These are phyloP conservation scores for Atopsyche davidsoni DNA, from an alignment of 1,140 invertebrate genomes.

Conservation along the genomic window DNA sequence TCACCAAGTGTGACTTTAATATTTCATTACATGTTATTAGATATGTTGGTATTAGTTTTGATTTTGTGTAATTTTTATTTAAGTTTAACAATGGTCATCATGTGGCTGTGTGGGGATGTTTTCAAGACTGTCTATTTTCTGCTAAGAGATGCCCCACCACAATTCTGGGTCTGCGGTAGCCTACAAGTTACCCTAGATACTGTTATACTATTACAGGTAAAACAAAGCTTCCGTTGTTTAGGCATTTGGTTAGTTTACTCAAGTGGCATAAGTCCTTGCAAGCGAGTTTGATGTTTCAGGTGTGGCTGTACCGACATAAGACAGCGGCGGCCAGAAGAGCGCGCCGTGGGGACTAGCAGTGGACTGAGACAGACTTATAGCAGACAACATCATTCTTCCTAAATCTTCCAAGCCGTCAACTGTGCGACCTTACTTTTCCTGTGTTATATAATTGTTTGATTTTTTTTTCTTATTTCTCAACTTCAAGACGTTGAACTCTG, in stretches of 20 bases:
- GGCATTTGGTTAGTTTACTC: background rate
- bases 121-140: constrained; percentile 98
- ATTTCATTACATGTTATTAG: constrained; percentile 11
- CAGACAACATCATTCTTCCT: constrained; percentile 31
- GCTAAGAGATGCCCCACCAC: constrained; percentile 78
- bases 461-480: constrained; percentile 8
- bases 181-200: constrained; percentile 86
- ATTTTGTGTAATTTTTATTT: constrained; percentile 40
- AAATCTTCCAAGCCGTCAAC: constrained; percentile 9
- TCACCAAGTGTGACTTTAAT: no score
- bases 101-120: constrained; percentile 93
- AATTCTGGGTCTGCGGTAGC: constrained; percentile 93
- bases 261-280: background rate
- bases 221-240: constrained; percentile 33
- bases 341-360: constrained; percentile 62
- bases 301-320: constrained; percentile 56
- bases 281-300: constrained; percentile 44
- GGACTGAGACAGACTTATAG: constrained; percentile 49
- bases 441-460: background rate
- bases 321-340: constrained; percentile 53
- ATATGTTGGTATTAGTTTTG: no score
- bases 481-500: constrained; percentile 26
- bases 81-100: constrained; percentile 86
- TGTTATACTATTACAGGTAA: constrained; percentile 76
- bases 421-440: background rate